Conservation (phyloP, 2,113 vertebrate species). For the Haemorhous mexicanus region DNA sequence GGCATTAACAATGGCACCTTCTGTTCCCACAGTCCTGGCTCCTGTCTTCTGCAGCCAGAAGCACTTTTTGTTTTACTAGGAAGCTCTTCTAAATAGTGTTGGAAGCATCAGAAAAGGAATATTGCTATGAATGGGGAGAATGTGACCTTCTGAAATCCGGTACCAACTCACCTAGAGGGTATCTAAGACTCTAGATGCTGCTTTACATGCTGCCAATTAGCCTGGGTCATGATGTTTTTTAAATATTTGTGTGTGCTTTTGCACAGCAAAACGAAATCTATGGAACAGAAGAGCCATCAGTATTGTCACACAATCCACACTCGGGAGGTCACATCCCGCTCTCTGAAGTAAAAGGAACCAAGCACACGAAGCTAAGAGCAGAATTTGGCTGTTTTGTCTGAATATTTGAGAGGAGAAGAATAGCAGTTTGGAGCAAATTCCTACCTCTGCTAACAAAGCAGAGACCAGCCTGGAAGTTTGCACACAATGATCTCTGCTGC, state of each 20-base stretch:
- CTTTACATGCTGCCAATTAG: constrained; percentile 8
- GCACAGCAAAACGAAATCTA: not conserved
- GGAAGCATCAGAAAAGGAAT: constrained; percentile 13
- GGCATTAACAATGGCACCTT: constrained; percentile 3
- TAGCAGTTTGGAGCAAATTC: constrained; percentile 30
- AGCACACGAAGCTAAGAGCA: constrained; percentile 19
- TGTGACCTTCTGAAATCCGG: not conserved
- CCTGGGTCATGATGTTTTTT: not conserved
- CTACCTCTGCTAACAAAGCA: constrained; percentile 24
- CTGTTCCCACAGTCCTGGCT: not conserved
- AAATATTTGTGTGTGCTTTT: not conserved
- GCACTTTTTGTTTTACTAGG: not conserved
- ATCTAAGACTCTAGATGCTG: not conserved
- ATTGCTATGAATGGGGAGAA: not conserved
- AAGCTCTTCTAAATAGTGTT: not conserved
- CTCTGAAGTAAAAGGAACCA: constrained; percentile 15
- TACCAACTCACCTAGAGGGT: not conserved
- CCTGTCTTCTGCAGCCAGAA: not conserved
- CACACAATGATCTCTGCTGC: constrained; percentile 68
- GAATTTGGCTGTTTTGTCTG: constrained; percentile 13
- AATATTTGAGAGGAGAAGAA: not conserved
- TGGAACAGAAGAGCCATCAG: constrained; percentile 52
- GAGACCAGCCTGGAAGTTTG: constrained; percentile 21
- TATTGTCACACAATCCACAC: constrained; percentile 45
- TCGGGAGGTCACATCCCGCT: constrained; percentile 30